A percentile compares a stretch with the other conserved stretches of the same genome.
phyloP scores from a whole-genome alignment of 2,797 vertebrate species.

The Myotis pilosus region DNA sequence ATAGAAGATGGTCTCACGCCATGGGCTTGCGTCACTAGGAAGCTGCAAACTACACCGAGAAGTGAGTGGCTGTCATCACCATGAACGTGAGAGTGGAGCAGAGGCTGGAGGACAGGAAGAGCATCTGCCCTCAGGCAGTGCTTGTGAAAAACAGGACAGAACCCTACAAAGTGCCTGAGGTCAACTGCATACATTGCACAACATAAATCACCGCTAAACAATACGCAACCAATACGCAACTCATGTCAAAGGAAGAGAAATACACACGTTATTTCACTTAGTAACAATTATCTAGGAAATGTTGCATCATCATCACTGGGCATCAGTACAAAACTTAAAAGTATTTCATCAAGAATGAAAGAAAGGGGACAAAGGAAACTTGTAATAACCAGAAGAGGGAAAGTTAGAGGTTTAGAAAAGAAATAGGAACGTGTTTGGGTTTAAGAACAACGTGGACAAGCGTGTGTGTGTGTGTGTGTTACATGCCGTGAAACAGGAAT shows the following conservation, averaged over 20 bases:
- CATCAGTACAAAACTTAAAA: background rate
- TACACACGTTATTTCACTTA: no score
- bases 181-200: background rate
- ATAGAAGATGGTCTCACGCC: background rate
- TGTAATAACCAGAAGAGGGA: background rate
- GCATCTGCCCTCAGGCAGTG: background rate
- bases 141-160: background rate
- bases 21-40: background rate
- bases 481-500: background rate
- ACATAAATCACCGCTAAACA: background rate
- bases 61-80: background rate
- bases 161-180: background rate
- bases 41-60: background rate
- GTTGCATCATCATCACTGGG: no score
- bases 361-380: background rate
- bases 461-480: fast-evolving
- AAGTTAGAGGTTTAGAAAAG: background rate
- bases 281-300: no score
- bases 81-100: background rate
- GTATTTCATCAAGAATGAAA: background rate
- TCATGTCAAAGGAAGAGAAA: no score
- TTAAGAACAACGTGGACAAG: background rate
- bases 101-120: background rate
- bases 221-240: no score
- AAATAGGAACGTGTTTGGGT: background rate